Evolutionary conservation across 2,113 vertebrate species (phyloP), one percentile per base, ranked within the genome.

Genomic region (Rhinoderma darwinii): DNA sequence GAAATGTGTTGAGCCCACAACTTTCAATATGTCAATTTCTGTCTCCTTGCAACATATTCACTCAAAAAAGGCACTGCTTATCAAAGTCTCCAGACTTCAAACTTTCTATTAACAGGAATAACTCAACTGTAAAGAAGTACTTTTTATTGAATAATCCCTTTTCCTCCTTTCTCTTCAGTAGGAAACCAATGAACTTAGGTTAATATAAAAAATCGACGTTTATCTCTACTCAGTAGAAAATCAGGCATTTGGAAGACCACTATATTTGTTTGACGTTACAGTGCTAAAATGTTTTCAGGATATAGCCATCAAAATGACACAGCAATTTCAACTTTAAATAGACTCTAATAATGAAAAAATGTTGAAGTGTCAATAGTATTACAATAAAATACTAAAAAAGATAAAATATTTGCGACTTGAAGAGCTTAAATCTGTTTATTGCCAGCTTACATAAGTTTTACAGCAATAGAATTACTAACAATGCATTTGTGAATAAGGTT

Each of bases 61-160:
- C 37, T 82, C 56, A 82, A 63, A 82, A 35, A 41, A 59, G 32
- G 51, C 27, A 44, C n/a, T 66, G 59, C 79, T 82, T 82, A 82
- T 82, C 61, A 83, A 83, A 68, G 39, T 66, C 81, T 83, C 41
- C 81, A 83, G 81, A 83, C 81, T 83, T 83, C 27, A 83, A 82
- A 83, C 79, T 44, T 82, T 82, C 59, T 44, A 82, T 82, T 82
- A 82, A 82, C 37, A 32, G 59, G 59, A 82, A 66, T n/a, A 66
- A 82, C n/a, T 63, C 59, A 82, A 9, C 39, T 82, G 79, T 37
- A 66, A 66, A 59, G 59, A 44, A 82, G 59, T 43, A 44, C 56
- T 63, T 63, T 81, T 43, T 41, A 56, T 78, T 77, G 27, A 18
- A 54, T 51, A 54, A 78, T 78, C 27, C 44, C 76, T 78, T 50